Base-by-base conservation (phyloP, 2,888 invertebrate species). In the Phyllotreta striolata region DNA sequence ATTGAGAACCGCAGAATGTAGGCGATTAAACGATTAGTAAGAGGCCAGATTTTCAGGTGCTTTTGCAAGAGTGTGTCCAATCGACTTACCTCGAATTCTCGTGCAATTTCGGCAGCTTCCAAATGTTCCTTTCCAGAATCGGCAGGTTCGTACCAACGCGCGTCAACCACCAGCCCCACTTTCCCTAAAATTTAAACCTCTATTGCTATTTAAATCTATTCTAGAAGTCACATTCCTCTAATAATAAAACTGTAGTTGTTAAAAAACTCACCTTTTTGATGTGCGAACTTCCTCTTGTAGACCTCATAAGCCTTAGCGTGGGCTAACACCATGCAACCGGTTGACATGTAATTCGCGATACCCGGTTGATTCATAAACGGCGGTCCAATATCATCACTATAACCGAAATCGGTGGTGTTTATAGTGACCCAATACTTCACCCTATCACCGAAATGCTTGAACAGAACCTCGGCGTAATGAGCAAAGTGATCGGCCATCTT, bases 251-350 rank as follows among this genome's bases (percentile, higher is more conserved):
- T 6, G 8, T 39, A 39, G 8, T 39, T 39, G 8, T 6, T 39
- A 39, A 43, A 10, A 13, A 44, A 13, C 1, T 9, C 55, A 81
- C 88, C 88, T 63, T 85, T 82, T 74, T 88, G 88, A 1, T 67
- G 72, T 0, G 81, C 70, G 77, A 86, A 90, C 6, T 84, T 82
- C 1, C 84, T 80, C 52, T 88, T 83, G 76, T 90, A 90, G 38
- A 89, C 75, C 62, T 86, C 84, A 77, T 87, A 91, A 0, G 85
- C 85, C 72, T 84, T 85, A 1, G 88, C 89, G 72, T 91, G 91
- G 0, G 91, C 86, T 70, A 87, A 84, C n/a, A 91, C 79, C 41
- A 88, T 78, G 49, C 85, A 87, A 72, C 90, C 87, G 58, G 85
- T 85, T 73, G 87, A 88, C 41, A 86, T 75, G 76, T 91, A 91